A percentile compares a stretch with the other conserved stretches of the same genome.
phyloP scores from a whole-genome alignment of 2,888 invertebrate genomes.

The Dichetophora obliterata region DNA sequence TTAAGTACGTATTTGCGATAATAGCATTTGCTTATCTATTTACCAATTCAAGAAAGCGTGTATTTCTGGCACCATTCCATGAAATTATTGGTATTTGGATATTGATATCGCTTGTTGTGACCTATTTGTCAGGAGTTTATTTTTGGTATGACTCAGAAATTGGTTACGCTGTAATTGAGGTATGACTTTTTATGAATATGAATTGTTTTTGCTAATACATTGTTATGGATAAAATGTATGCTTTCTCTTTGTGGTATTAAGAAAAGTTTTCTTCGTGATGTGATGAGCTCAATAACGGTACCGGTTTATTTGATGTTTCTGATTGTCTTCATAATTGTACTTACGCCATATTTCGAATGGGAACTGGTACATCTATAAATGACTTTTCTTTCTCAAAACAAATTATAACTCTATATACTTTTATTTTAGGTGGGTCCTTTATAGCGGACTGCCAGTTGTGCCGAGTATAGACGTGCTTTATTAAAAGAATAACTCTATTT shows the following conservation, averaged over 20 bases:
- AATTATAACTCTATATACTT: no score
- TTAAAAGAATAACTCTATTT: no score
- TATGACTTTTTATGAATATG: not conserved
- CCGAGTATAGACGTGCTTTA: no score
- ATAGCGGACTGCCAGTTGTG: no score
- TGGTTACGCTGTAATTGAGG: not conserved
- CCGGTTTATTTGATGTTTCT: not conserved
- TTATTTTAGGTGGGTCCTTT: no score
- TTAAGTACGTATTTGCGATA: not conserved
- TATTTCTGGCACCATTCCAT: not conserved
- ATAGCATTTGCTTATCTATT: not conserved
- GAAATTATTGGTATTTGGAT: slow-evolving; percentile 4
- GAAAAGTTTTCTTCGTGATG: no score
- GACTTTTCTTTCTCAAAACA: no score
- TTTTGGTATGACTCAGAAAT: not conserved
- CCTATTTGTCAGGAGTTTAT: slow-evolving; percentile 1
- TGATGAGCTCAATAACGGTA: no score
- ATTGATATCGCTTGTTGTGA: not conserved
- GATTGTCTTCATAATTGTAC: not conserved
- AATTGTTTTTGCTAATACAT: no score
- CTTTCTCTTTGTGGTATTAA: no score
- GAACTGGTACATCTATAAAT: not conserved
- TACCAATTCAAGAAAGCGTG: not conserved
- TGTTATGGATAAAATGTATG: no score
- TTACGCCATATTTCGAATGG: slow-evolving; percentile 15